Base-by-base conservation (phyloP, 1,140 invertebrate species). In the Halesus radiatus region DNA sequence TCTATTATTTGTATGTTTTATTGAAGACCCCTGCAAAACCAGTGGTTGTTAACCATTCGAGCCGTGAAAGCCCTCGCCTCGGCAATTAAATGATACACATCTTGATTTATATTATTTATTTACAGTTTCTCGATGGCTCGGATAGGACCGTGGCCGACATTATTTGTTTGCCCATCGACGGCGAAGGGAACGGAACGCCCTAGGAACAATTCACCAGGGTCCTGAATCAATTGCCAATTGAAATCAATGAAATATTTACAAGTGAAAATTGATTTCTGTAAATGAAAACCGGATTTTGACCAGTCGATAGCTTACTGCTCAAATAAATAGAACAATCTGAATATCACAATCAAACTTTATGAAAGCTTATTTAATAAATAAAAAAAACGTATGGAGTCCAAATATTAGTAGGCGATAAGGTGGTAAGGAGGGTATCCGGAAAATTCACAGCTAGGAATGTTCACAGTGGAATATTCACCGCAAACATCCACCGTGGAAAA, bases 81-180 rank as follows among this genome's bases (percentile, higher is more conserved):
- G 52, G 76, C 76, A 78, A 78, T 78, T 78, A 78, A 78, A 56
- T 66, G 76, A 78, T 78, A 78, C 23, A 52, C 50, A 78, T 78
- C 76, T 78, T 70, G 76, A 78, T 78, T 78, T 78, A 78, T 78
- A 78, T 78, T 77, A 78, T 78, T 78, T 78, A 78, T 78, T 78
- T 78, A 78, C 64, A 37, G 76, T 70, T 76, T 58, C 23, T 29
- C 58, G 70, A 74, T 74, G 52, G 37, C 37, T 16, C 52, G n/a
- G 75, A 77, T 64, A 77, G 58, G 58, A 52, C 8, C 45, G 45
- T 53, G 22, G 13, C 70, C 23, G 70, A n/a, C 70, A 32, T 26
- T 56, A 45, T 45, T 54, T 74, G 50, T 74, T 74, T 74, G 50
- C 53, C 50, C 23, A 74, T 54, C 70, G 70, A 45, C 66, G 15